Percentiles rank a stretch among this genome's conserved stretches.
phyloP scores from a whole-genome alignment of 2,888 invertebrate genomes.

The Sarcophaga carnaria region DNA sequence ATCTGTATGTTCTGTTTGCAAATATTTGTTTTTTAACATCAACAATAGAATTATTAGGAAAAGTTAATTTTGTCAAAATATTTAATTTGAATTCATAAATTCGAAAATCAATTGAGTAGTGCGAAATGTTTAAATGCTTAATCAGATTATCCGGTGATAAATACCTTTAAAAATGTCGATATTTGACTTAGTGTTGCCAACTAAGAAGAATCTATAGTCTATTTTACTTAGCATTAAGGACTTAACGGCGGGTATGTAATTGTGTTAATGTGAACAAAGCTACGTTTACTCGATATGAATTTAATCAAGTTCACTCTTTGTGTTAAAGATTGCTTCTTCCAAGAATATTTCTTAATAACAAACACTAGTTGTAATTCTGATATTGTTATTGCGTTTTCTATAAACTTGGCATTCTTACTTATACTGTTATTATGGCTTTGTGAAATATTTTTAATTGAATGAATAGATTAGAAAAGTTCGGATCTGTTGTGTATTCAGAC shows the following conservation, averaged over 20 bases:
- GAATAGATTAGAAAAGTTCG: too few species aligned
- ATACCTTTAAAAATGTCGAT: not conserved
- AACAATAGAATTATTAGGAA: not conserved
- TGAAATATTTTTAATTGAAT: too few species aligned
- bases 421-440: too few species aligned
- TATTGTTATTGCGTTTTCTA: not conserved
- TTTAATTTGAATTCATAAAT: not conserved
- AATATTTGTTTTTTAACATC: not conserved
- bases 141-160: not conserved
- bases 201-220: not conserved
- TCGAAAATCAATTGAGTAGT: not conserved
- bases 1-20: not conserved
- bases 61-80: not conserved
- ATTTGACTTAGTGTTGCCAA: constrained; percentile 7
- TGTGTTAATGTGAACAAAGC: not conserved
- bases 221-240: not conserved
- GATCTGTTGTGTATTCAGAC: not conserved
- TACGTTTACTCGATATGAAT: not conserved
- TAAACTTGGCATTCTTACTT: not conserved
- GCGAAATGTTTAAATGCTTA: too few species aligned
- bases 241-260: not conserved
- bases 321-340: not conserved
- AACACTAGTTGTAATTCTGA: not conserved
- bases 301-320: not conserved
- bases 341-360: not conserved